These are phyloP conservation scores for Amazona guildingii DNA, from an alignment of 2,113 vertebrate genomes.

Conservation along the genomic window DNA sequence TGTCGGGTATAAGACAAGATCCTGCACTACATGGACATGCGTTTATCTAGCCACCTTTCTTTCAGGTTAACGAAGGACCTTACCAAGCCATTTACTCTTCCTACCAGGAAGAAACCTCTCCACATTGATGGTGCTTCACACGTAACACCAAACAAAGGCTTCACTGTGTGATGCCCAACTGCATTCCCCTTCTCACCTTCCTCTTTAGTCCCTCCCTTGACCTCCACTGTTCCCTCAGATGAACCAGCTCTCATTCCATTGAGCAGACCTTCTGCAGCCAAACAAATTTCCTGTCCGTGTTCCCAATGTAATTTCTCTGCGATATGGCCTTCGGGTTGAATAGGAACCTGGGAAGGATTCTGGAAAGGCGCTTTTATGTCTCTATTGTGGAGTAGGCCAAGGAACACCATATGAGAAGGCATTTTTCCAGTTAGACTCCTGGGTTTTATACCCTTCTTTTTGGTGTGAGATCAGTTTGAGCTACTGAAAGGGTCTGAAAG, in stretches of 20 bases:
- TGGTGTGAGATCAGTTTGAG: not conserved
- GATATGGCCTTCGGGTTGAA: not conserved
- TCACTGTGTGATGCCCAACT: not conserved
- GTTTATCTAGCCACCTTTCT: not conserved
- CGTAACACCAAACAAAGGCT: not conserved
- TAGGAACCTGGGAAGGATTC: not conserved
- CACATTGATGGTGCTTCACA: not conserved
- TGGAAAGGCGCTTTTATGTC: not conserved
- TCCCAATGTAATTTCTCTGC: accelerated
- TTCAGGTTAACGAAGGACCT: not conserved
- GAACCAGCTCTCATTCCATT: not conserved
- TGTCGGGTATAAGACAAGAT: not conserved
- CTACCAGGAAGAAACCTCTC: not conserved
- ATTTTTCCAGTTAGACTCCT: not conserved
- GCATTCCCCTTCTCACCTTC: not conserved
- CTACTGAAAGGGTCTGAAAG: not conserved
- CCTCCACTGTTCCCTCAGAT: not conserved
- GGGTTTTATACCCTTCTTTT: accelerated
- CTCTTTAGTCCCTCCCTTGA: not conserved
- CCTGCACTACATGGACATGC: not conserved
- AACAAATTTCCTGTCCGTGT: accelerated
- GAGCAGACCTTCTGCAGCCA: not conserved
- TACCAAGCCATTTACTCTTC: not conserved
- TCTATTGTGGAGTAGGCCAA: not conserved
- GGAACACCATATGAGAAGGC: not conserved